These are phyloP conservation scores for Poeciliopsis presidionis DNA, from an alignment of 2,797 vertebrate species.

Conservation along the genomic window DNA sequence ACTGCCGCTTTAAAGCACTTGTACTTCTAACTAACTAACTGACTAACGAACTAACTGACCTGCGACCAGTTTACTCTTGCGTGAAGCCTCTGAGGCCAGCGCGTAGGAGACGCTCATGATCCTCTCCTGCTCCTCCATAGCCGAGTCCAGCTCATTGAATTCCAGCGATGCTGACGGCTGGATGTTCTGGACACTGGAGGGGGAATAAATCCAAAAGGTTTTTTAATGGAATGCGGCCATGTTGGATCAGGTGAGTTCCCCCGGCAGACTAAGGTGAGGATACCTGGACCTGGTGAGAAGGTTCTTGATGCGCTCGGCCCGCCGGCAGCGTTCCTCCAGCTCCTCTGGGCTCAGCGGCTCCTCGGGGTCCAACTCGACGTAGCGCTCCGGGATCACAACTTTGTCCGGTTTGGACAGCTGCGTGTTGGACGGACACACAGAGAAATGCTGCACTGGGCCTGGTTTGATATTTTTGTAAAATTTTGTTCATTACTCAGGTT, in stretches of 20 bases:
- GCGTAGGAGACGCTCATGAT: constrained; percentile 92
- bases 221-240: neutral
- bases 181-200: constrained; percentile 84
- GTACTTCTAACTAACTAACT: too few relatives aligned
- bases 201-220: neutral
- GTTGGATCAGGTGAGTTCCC: neutral
- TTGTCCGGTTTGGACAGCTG: constrained; percentile 91
- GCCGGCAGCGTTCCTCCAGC: constrained; percentile 83
- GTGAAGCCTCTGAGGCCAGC: constrained; percentile 92
- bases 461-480: too few relatives aligned
- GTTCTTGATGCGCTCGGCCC: constrained; percentile 89
- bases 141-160: constrained; percentile 84
- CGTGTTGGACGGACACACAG: neutral
- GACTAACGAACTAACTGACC: constrained; percentile 75
- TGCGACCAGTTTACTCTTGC: constrained; percentile 93
- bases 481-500: too few relatives aligned
- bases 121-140: constrained; percentile 89
- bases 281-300: constrained; percentile 92
- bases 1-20: too few relatives aligned
- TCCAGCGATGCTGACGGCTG: constrained; percentile 73
- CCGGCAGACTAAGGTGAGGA: neutral
- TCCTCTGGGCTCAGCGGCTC: constrained; percentile 90
- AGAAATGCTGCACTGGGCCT: too few relatives aligned
- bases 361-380: constrained; percentile 89
- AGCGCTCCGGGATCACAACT: constrained; percentile 91